These are phyloP conservation scores for Erebia epiphron DNA, from an alignment of 2,888 invertebrate genomes.

Conservation along the genomic window DNA sequence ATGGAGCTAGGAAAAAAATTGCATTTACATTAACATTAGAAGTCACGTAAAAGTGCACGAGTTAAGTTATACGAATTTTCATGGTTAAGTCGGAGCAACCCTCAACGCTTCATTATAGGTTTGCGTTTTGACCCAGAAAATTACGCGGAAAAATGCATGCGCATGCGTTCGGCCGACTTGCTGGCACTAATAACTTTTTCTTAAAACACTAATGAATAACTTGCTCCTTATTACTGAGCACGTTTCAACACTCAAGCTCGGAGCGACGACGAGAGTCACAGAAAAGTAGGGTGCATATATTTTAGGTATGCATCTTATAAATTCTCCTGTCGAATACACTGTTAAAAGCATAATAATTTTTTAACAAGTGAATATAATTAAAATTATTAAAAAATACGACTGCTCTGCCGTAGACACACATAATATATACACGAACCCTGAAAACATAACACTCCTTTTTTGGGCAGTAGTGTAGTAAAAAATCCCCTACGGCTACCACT, in stretches of 20 bases:
- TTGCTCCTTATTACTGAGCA: slow-evolving; percentile 76
- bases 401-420: too few relatives aligned
- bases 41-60: slow-evolving; percentile 21
- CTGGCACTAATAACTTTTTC: slow-evolving; percentile 75
- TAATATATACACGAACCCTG: too few relatives aligned
- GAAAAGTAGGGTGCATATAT: slow-evolving; percentile 20
- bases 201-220: slow-evolving; percentile 80
- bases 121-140: slow-evolving; percentile 59
- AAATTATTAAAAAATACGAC: too few relatives aligned
- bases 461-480: too few relatives aligned
- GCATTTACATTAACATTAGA: background rate
- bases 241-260: slow-evolving; percentile 67
- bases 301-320: background rate
- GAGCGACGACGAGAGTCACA: slow-evolving; percentile 33
- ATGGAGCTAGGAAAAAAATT: background rate
- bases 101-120: slow-evolving; percentile 32
- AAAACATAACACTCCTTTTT: too few relatives aligned
- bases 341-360: too few relatives aligned
- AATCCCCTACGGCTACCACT: too few relatives aligned
- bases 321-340: background rate
- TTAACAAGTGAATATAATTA: too few relatives aligned
- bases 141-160: slow-evolving; percentile 67
- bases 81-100: slow-evolving; percentile 11
- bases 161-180: slow-evolving; percentile 69
- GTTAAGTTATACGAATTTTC: slow-evolving; percentile 14